phyloP scores from a whole-genome alignment of 2,888 invertebrate species.

The Athalia cordata region DNA sequence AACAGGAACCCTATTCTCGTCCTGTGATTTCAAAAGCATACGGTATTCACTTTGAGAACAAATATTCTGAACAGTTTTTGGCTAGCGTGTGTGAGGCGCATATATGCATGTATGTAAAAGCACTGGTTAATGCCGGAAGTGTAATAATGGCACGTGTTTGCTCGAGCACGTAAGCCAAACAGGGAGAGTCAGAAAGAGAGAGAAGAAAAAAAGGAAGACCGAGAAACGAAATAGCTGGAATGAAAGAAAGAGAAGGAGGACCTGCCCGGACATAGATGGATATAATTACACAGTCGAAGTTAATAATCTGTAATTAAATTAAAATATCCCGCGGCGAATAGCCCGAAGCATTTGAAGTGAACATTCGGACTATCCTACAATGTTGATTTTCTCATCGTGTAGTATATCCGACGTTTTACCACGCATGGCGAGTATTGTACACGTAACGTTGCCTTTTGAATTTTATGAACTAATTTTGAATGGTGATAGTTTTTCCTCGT shows the following conservation, averaged over 20 bases:
- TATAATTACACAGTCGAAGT: slow-evolving; percentile 53
- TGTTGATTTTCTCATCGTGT: slow-evolving; percentile 33
- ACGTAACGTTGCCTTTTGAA: background rate
- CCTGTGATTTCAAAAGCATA: background rate
- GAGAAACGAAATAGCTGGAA: background rate
- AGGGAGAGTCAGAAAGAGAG: slow-evolving; percentile 6
- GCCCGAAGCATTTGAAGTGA: slow-evolving; percentile 46
- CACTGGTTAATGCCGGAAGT: slow-evolving; percentile 16
- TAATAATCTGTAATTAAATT: slow-evolving; percentile 60
- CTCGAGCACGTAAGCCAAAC: slow-evolving; percentile 22
- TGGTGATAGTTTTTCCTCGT: no score
- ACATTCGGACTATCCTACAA: slow-evolving; percentile 16
- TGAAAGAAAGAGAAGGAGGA: background rate
- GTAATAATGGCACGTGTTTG: slow-evolving; percentile 34
- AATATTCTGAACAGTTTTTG: background rate
- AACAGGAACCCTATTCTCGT: no score
- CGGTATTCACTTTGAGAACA: background rate
- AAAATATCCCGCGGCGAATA: slow-evolving; percentile 52
- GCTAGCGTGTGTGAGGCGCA: background rate
- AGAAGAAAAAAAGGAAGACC: slow-evolving; percentile 17
- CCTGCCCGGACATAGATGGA: background rate
- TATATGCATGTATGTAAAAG: background rate
- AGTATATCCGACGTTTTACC: background rate
- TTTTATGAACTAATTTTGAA: background rate
- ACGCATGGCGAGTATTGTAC: slow-evolving; percentile 21